Evolutionary conservation across 2,888 invertebrate genomes (phyloP).

Genomic region (Lypha dubia): DNA sequence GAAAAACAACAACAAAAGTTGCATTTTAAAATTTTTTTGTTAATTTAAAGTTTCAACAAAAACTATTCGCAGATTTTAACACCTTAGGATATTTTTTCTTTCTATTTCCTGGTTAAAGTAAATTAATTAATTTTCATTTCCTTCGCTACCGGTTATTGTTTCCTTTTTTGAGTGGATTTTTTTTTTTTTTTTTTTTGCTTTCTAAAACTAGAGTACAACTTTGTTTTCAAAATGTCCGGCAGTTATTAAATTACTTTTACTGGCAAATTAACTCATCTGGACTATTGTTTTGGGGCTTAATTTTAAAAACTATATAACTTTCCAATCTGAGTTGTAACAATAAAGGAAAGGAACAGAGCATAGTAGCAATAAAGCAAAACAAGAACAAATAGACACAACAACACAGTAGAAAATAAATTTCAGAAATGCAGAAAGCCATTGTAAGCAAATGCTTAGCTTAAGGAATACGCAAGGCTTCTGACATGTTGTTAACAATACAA

Average conservation of each 20-base stretch:
- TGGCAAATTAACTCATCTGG: conserved; percentile 30
- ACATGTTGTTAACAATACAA: background rate
- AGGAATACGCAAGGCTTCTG: background rate
- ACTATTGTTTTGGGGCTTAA: conserved; percentile 53
- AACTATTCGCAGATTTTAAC: background rate
- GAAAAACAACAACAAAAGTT: too few species aligned
- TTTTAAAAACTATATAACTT: conserved; percentile 40
- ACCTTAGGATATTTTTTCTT: background rate
- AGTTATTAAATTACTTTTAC: conserved; percentile 47
- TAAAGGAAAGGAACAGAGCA: background rate
- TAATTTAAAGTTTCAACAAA: too few species aligned
- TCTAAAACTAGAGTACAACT: background rate
- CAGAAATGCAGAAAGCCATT: background rate
- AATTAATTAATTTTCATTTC: background rate
- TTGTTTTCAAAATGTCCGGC: conserved; percentile 1
- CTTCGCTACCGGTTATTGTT: background rate
- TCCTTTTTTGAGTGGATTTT: background rate
- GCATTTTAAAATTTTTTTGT: too few species aligned
- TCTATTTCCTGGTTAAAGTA: background rate
- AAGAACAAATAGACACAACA: background rate
- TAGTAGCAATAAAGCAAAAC: background rate
- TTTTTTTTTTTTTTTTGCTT: background rate
- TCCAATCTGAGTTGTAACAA: background rate
- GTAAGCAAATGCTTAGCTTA: background rate
- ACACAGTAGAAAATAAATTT: background rate